A percentile compares a stretch with the other conserved stretches of the same genome.
These are phyloP conservation scores for Epinephelus moara DNA, from an alignment of 2,113 vertebrate species.

Conservation along the genomic window DNA sequence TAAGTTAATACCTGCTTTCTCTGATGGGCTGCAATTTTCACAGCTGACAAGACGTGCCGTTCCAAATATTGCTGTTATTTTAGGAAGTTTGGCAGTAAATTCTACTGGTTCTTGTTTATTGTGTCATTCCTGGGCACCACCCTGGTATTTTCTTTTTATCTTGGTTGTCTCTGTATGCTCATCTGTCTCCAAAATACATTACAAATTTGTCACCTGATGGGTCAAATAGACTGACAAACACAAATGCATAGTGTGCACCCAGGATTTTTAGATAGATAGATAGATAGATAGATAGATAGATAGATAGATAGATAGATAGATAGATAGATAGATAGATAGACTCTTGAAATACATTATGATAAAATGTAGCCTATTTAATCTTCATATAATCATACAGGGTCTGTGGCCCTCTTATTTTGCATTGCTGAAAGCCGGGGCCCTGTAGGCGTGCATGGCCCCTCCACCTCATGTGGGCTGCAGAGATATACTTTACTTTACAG, in stretches of 20 bases:
- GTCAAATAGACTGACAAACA: not conserved
- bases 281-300: too few relatives aligned
- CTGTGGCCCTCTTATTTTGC: not conserved
- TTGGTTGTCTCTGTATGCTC: not conserved
- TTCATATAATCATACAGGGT: not conserved
- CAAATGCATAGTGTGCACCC: not conserved
- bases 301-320: too few relatives aligned
- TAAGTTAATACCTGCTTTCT: slow-evolving; percentile 13
- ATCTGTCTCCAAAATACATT: not conserved
- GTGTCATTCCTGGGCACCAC: not conserved
- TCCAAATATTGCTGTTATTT: not conserved
- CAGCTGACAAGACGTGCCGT: not conserved
- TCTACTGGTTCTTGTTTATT: not conserved
- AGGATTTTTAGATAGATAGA: not conserved
- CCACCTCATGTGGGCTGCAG: not conserved
- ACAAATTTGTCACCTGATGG: not conserved
- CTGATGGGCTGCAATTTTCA: slow-evolving; percentile 6
- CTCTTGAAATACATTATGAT: not conserved
- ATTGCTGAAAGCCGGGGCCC: not conserved
- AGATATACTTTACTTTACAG: slow-evolving; percentile 26
- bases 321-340: too few relatives aligned
- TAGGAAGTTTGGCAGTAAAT: not conserved
- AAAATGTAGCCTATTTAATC: not conserved
- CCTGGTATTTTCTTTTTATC: slow-evolving; percentile 1
- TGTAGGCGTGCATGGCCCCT: not conserved